Evolutionary conservation across 1,140 invertebrate species (phyloP).

Genomic region (Trinorchestia longiramus): DNA sequence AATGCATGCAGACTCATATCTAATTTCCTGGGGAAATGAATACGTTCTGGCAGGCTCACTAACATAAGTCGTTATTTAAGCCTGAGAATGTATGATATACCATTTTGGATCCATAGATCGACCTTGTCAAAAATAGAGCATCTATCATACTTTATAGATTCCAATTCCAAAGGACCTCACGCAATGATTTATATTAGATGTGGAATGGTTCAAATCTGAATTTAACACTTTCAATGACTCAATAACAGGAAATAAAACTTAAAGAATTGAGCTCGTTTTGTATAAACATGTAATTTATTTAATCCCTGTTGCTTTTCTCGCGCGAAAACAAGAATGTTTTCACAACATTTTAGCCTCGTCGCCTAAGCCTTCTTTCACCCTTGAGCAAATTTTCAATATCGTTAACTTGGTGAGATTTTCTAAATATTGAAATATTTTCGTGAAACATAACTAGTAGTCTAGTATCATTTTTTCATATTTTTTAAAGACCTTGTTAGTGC

Average conservation of each 20-base stretch:
- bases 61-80: no score
- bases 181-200: no score
- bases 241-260: not conserved
- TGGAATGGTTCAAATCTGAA: not conserved
- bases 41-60: no score
- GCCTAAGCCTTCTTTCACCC: not conserved
- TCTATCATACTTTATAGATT: no score
- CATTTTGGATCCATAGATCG: no score
- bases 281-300: not conserved
- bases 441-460: not conserved
- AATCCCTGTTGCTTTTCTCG: not conserved
- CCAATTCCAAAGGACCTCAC: no score
- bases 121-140: no score
- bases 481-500: not conserved
- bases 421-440: not conserved
- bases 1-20: no score
- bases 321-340: not conserved
- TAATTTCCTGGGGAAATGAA: no score
- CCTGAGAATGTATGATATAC: no score
- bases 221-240: not conserved
- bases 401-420: not conserved
- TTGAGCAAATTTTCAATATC: not conserved
- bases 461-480: not conserved
- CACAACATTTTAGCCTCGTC: not conserved
- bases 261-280: not conserved